These are phyloP conservation scores for Takifugu rubripes DNA, from an alignment of 2,797 vertebrate species.

Conservation along the genomic window DNA sequence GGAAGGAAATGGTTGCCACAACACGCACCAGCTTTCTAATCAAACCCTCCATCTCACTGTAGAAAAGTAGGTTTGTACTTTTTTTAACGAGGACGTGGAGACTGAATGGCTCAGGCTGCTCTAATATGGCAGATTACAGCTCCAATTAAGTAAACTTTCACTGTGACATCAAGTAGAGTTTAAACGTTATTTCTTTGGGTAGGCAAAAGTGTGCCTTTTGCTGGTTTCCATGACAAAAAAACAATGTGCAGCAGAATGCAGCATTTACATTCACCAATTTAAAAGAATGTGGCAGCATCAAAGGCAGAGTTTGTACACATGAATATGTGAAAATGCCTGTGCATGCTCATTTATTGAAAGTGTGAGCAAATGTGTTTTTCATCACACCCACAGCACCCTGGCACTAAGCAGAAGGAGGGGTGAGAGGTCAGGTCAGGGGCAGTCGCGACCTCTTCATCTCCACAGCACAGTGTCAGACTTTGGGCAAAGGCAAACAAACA, in stretches of 20 bases:
- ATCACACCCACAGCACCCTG: slow-evolving; percentile 57
- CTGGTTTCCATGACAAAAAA: slow-evolving; percentile 52
- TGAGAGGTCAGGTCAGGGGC: slow-evolving; percentile 69
- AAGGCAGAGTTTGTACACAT: slow-evolving; percentile 5
- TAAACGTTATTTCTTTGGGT: slow-evolving; percentile 38
- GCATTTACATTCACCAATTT: slow-evolving; percentile 27
- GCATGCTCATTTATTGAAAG: slow-evolving; percentile 37
- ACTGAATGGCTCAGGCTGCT: slow-evolving; percentile 46
- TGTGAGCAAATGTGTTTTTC: slow-evolving; percentile 46
- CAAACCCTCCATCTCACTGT: slow-evolving; percentile 67
- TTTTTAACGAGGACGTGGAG: slow-evolving; percentile 72
- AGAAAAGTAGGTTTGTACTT: slow-evolving; percentile 73
- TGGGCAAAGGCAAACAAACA: slow-evolving; percentile 74
- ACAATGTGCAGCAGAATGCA: slow-evolving; percentile 36
- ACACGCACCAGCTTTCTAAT: slow-evolving; percentile 68
- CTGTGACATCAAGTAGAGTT: slow-evolving; percentile 44
- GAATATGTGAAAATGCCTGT: slow-evolving; percentile 13
- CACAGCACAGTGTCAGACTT: slow-evolving; percentile 64
- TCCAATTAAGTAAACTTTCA: slow-evolving; percentile 72
- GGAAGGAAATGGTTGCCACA: slow-evolving; percentile 72
- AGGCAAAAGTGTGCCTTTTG: slow-evolving; percentile 58
- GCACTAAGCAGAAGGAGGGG: slow-evolving; percentile 69
- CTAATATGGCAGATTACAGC: slow-evolving; percentile 62
- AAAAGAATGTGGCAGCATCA: slow-evolving; percentile 9
- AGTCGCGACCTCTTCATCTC: slow-evolving; percentile 69